Percentiles rank a stretch among this genome's conserved stretches.
phyloP scores from a whole-genome alignment of 2,888 invertebrate species.

The Pachydiplax longipennis region DNA sequence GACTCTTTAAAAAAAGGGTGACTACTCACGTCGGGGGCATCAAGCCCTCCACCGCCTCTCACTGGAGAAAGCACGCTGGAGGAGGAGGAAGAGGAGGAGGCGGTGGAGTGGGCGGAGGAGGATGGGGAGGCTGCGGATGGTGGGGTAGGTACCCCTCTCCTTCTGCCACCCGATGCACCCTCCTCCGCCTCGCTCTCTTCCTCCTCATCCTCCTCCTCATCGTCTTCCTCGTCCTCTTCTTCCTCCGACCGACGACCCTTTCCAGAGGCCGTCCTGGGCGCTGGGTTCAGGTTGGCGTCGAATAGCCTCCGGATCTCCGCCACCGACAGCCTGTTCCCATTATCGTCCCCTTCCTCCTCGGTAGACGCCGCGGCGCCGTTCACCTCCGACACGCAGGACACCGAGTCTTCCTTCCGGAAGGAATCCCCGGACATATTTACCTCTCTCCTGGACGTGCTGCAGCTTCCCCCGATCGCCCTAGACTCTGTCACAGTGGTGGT shows the following conservation, averaged over 20 bases:
- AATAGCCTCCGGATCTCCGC: slow-evolving; percentile 68
- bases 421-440: slow-evolving; percentile 31
- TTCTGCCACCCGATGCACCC: background rate
- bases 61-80: slow-evolving; percentile 39
- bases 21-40: slow-evolving; percentile 27
- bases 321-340: slow-evolving; percentile 67
- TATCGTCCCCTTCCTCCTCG: slow-evolving; percentile 64
- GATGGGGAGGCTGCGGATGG: background rate
- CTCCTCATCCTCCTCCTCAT: slow-evolving; percentile 3
- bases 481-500: slow-evolving; percentile 9
- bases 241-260: background rate
- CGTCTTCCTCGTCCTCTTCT: slow-evolving; percentile 2
- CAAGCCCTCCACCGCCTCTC: slow-evolving; percentile 37
- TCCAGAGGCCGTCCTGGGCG: background rate
- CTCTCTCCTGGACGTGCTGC: slow-evolving; percentile 14
- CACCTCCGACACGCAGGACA: slow-evolving; percentile 5
- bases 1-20: background rate
- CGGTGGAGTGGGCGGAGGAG: slow-evolving; percentile 2
- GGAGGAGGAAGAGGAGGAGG: slow-evolving; percentile 16
- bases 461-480: slow-evolving; percentile 23
- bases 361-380: slow-evolving; percentile 15
- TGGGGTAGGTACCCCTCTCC: background rate
- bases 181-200: slow-evolving; percentile 5
- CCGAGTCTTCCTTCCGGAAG: slow-evolving; percentile 33
- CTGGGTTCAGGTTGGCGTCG: slow-evolving; percentile 56